Evolutionary conservation across 2,113 vertebrate genomes (phyloP).

Genomic region (Ammodytes marinus): DNA sequence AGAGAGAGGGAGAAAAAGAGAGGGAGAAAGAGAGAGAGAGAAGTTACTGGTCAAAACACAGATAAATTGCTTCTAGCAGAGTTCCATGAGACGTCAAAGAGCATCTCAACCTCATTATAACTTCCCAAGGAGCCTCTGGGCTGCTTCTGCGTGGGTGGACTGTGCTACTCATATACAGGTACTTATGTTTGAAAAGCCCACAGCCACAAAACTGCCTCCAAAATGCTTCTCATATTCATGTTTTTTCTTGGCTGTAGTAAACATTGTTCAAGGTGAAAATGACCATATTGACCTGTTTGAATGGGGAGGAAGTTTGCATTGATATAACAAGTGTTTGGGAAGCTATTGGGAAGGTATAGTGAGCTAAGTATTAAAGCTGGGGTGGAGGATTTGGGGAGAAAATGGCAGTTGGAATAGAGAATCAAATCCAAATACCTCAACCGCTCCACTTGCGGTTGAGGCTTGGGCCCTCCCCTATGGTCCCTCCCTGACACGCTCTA

Average conservation of each 20-base stretch:
- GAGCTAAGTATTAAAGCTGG: too few species aligned
- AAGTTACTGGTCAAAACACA: background rate
- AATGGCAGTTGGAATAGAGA: too few species aligned
- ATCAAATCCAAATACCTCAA: too few species aligned
- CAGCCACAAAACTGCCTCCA: background rate
- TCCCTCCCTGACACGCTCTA: too few species aligned
- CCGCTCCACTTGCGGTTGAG: too few species aligned
- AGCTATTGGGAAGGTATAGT: too few species aligned
- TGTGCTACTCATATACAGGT: background rate
- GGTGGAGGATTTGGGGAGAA: too few species aligned
- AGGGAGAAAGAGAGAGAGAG: background rate
- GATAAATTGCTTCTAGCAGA: background rate
- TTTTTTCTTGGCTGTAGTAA: background rate
- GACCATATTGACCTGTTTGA: too few species aligned
- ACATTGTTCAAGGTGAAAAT: background rate
- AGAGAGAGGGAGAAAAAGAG: too few species aligned
- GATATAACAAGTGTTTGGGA: too few species aligned
- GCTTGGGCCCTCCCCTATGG: too few species aligned
- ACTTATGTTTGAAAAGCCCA: background rate
- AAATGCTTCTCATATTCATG: background rate
- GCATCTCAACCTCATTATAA: conserved; percentile 37
- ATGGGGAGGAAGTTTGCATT: too few species aligned
- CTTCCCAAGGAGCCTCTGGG: background rate
- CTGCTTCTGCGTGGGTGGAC: background rate
- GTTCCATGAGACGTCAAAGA: conserved; percentile 34